Percentiles rank a stretch among this genome's conserved stretches.
These are phyloP conservation scores for Capitella teleta DNA, from an alignment of 1,140 invertebrate species.

Conservation along the genomic window DNA sequence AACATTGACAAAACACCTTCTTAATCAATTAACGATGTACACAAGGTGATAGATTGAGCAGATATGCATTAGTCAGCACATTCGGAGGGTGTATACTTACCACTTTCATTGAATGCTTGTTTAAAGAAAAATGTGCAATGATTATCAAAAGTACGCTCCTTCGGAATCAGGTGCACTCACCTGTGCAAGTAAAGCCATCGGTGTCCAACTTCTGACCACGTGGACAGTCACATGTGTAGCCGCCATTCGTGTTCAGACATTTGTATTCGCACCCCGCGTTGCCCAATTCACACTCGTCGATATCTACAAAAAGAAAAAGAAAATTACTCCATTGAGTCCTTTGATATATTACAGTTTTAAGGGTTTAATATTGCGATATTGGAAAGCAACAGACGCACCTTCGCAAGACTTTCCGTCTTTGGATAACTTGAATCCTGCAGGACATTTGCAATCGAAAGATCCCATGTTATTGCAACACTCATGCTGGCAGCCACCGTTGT, in stretches of 20 bases:
- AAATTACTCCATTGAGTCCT: too few relatives aligned
- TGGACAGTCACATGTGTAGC: constrained; percentile 33
- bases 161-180: too few relatives aligned
- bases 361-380: not conserved
- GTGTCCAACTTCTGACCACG: constrained; percentile 25
- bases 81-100: too few relatives aligned
- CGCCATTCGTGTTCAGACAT: constrained; percentile 34
- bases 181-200: constrained; percentile 29
- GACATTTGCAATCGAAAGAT: constrained; percentile 40
- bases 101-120: too few relatives aligned
- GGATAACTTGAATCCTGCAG: constrained; percentile 35
- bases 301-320: constrained; percentile 14
- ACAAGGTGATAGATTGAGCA: too few relatives aligned
- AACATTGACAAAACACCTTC: too few relatives aligned
- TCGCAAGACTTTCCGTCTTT: constrained; percentile 21
- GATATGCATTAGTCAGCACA: too few relatives aligned
- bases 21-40: too few relatives aligned
- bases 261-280: constrained; percentile 34
- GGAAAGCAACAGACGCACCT: not conserved
- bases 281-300: constrained; percentile 33
- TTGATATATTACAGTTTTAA: not conserved
- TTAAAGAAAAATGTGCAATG: too few relatives aligned
- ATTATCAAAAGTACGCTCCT: too few relatives aligned
- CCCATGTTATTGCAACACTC: constrained; percentile 45
- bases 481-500: constrained; percentile 34